Conservation (phyloP, 2,113 vertebrate species). For the Entelurus aequoreus region DNA sequence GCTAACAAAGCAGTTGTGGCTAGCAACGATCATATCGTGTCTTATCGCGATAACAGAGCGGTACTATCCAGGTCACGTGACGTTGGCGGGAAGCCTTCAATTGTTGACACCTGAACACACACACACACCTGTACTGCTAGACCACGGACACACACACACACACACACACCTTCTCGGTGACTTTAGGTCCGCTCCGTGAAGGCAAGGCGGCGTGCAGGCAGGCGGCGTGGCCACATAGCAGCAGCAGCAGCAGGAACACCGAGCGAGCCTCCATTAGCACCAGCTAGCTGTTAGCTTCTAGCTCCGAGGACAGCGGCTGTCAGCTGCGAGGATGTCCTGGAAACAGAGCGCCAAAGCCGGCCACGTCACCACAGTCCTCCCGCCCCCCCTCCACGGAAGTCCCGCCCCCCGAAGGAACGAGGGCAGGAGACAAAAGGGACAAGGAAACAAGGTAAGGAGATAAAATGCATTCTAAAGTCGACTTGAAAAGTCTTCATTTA, state of each 20-base stretch:
- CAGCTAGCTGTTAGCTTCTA: background rate
- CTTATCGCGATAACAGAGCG: background rate
- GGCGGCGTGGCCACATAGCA: slow-evolving; percentile 33
- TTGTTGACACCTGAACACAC: background rate
- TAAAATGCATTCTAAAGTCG: background rate
- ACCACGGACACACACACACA: background rate
- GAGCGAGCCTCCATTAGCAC: slow-evolving; percentile 49
- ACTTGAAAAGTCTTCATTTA: no score
- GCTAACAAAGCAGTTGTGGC: no score
- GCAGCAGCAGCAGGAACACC: slow-evolving; percentile 13
- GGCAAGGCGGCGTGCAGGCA: slow-evolving; percentile 33
- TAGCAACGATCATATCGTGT: background rate
- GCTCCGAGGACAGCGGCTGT: slow-evolving; percentile 1
- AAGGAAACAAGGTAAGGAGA: background rate
- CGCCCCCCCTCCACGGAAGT: slow-evolving; percentile 24
- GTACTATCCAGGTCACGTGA: background rate
- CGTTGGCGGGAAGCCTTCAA: background rate
- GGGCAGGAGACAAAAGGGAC: background rate
- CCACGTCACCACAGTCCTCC: slow-evolving; percentile 7
- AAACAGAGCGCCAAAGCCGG: slow-evolving; percentile 26
- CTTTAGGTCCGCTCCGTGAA: slow-evolving; percentile 66
- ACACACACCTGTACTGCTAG: background rate
- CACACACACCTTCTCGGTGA: slow-evolving; percentile 75
- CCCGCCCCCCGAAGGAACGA: slow-evolving; percentile 15
- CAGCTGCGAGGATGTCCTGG: slow-evolving; percentile 26